These are phyloP conservation scores for Dromiciops gliroides DNA, from an alignment of 2,113 vertebrate genomes.

Conservation along the genomic window DNA sequence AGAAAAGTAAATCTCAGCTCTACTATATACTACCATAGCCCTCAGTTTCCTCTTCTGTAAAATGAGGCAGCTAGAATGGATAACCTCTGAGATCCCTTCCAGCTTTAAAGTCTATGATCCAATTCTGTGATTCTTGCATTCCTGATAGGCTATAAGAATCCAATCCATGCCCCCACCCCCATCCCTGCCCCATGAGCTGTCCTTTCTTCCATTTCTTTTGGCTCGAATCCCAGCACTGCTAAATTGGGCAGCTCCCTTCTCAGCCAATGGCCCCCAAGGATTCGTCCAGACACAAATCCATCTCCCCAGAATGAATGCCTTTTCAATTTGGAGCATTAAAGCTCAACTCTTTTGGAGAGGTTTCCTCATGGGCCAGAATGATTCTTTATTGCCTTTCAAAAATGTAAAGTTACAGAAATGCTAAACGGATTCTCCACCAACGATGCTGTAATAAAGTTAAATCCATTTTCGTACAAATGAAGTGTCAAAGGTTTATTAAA, in stretches of 20 bases:
- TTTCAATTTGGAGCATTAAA: not conserved
- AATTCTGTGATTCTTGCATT: not conserved
- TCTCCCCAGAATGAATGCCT: not conserved
- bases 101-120: not conserved
- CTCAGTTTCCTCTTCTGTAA: not conserved
- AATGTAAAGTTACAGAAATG: constrained; percentile 40
- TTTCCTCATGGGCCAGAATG: constrained; percentile 7
- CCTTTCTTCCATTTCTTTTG: constrained; percentile 40
- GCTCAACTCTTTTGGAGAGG: not conserved
- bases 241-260: not conserved
- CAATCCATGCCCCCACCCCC: not conserved
- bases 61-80: not conserved
- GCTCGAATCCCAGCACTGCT: constrained; percentile 39
- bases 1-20: not conserved
- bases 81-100: not conserved
- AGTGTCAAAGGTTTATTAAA: constrained; percentile 69
- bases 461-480: constrained; percentile 52
- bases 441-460: constrained; percentile 52
- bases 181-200: not conserved
- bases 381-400: not conserved
- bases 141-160: not conserved
- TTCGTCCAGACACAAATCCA: not conserved
- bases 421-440: constrained; percentile 41
- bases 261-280: not conserved
- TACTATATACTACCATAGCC: not conserved